Evolutionary conservation across 2,797 vertebrate species (phyloP), one percentile per base, ranked within the genome.

Genomic region (Malurus splendens): DNA sequence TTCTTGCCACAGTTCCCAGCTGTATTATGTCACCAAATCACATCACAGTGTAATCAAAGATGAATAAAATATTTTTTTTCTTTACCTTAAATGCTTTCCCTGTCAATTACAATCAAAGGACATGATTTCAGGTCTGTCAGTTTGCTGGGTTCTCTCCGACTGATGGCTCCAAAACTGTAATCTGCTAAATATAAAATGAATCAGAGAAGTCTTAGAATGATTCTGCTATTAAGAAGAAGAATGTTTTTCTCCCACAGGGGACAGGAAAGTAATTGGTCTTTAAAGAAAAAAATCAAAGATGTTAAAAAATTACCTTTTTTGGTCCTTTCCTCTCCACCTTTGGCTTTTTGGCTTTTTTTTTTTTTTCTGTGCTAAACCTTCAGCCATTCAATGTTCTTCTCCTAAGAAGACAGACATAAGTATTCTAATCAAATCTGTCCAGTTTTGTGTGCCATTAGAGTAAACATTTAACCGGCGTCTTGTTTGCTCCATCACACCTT

Each of bases 31-130:
- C 97, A 97, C 97, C 97, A 97, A 98, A 98, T 98, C 98, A 98
- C 98, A 98, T 98, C 97, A 97, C 96, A 90, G 96, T 96, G 97
- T 98, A 99, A 99, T 99, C 98, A 98, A 96, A 97, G 86, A 97
- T 96, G 97, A 98, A 99, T 98, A 98, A 98, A 98, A 98, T 97
- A 96, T 96, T 97, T 97, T 96, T 96, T 96, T 97, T 95, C 96
- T 96, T 97, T 96, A 96, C 96, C 95, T 96, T 97, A 96, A 98
- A 98, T 61, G 96, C 96, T 96, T 98, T 97, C 97, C 97, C 97
- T 98, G 97, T 98, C 98, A 98, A 98, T 99, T 98, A 98, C 97
- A 98, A 98, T 99, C 98, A 98, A 98, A 98, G 96, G 96, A 97
- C 97, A 97, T 98, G 97, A 98, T 97, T 98, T 97, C 97, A 97